Percentiles rank a stretch among this genome's conserved stretches.
These are phyloP conservation scores for Arvicanthis niloticus DNA, from an alignment of 2,113 vertebrate genomes.

Conservation along the genomic window DNA sequence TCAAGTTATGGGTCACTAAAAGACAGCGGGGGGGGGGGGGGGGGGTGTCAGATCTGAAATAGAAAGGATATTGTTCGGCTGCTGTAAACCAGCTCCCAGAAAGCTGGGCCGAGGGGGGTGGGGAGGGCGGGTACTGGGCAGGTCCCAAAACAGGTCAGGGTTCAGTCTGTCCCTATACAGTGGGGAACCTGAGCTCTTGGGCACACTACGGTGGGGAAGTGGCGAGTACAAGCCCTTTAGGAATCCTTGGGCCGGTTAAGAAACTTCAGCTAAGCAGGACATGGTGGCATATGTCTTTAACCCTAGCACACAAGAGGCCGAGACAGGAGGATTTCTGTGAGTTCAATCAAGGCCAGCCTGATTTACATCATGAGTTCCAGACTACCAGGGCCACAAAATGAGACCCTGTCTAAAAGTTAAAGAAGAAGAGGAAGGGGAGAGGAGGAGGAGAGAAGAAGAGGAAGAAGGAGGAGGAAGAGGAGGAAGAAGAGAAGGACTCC, in stretches of 20 bases:
- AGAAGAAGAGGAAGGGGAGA: neutral
- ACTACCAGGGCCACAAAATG: neutral
- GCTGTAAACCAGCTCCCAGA: neutral
- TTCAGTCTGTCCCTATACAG: neutral
- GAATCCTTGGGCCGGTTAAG: neutral
- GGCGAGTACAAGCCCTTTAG: neutral
- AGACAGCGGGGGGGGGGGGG: constrained; percentile 42
- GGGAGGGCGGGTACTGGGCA: neutral
- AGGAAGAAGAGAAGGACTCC: too few relatives aligned
- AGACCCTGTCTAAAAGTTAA: neutral
- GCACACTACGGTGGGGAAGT: neutral
- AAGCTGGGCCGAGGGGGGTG: neutral
- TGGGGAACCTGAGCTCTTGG: neutral
- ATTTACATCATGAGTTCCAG: neutral
- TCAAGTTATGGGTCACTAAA: constrained; percentile 51
- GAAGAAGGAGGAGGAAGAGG: neutral
- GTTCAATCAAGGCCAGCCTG: neutral
- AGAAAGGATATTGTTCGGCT: constrained; percentile 68
- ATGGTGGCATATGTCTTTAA: neutral
- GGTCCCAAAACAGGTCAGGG: neutral
- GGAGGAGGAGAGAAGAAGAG: neutral
- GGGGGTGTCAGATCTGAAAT: constrained; percentile 43
- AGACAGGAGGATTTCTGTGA: neutral
- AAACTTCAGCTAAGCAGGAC: neutral
- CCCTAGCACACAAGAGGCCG: neutral